Base-by-base conservation (phyloP, 2,113 vertebrate genomes). In the Malurus cyaneus region DNA sequence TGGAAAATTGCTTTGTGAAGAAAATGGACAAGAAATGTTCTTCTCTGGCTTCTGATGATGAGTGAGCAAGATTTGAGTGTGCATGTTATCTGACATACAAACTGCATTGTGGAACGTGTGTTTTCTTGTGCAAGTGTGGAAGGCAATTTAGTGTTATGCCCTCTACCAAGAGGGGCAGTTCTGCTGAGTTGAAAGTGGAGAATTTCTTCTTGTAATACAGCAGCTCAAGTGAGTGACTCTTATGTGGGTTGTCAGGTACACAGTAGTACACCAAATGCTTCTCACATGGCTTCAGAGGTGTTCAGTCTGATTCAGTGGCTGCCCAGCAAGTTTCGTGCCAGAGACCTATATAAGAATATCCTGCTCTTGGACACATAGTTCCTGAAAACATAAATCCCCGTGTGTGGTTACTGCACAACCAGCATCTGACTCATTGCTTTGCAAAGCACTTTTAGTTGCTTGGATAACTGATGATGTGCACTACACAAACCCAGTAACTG, bases 391-490 rank as follows among this genome's bases (percentile, higher is more conserved):
- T 91, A 85, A 94, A 81, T 92, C 70, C 47, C 67, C 71, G 47
- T 92, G 81, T 95, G 92, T 92, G 88, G 92, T 95, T 95, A 93
- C 93, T 96, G 92, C 82, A 92, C 52, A 39, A 94, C 72, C 88
- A 90, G 67, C 26, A 67, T 95, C 93, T 96, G 95, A 97, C 88
- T 97, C 94, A 96, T 10, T 96, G 94, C 96, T 97, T 92, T 3
- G 21, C 90, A 88, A 93, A 95, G 95, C 93, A 94, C 79, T 96
- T 96, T 81, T 78, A 76, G 94, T 95, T 96, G 82, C 94, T 96
- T 74, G 86, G 95, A 95, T 90, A 95, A 94, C 92, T 8, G 36
- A 56, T 61, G 71, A 86, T 88, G 64, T 90, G 79, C 56, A 42
- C 86, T 88, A 59, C 9, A 70, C 53, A 93, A 90, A 92, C 53